A percentile compares a stretch with the other conserved stretches of the same genome.
phyloP scores from a whole-genome alignment of 2,797 vertebrate species.

The Siniperca obscura region DNA sequence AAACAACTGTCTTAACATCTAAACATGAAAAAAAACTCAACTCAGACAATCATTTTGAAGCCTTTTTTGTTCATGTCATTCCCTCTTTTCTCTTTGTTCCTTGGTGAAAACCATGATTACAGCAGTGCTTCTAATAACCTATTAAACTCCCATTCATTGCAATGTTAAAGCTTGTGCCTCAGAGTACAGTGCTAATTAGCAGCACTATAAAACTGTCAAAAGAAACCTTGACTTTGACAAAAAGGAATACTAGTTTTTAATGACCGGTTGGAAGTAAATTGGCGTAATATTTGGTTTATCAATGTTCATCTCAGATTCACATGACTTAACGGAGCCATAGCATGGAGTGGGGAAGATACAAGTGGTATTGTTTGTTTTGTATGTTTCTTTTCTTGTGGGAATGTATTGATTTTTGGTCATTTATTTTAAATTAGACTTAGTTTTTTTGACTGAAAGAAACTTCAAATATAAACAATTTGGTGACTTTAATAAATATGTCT shows the following conservation, averaged over 20 bases:
- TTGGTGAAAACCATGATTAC: slow-evolving; percentile 32
- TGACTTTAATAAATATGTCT: not conserved
- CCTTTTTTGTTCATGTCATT: slow-evolving; percentile 30
- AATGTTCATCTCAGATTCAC: not conserved
- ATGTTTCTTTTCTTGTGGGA: not conserved
- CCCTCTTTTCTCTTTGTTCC: slow-evolving; percentile 36
- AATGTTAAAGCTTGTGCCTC: slow-evolving; percentile 34
- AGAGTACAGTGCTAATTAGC: slow-evolving; percentile 29
- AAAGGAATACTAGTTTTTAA: not conserved
- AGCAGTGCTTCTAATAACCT: slow-evolving; percentile 39
- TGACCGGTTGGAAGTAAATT: not conserved
- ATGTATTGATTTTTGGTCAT: not conserved
- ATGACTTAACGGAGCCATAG: too few species aligned
- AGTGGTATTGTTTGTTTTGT: not conserved
- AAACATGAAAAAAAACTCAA: not conserved
- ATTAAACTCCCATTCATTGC: slow-evolving; percentile 34
- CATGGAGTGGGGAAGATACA: not conserved
- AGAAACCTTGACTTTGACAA: not conserved
- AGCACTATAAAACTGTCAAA: not conserved
- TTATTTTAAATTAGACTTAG: not conserved
- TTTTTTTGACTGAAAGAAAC: not conserved
- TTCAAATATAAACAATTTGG: not conserved
- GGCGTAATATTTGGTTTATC: too few species aligned
- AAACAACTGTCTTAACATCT: slow-evolving; percentile 40
- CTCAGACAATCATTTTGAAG: slow-evolving; percentile 43